Conservation (phyloP, 92 coral and sea anemone species). For the Micromussa lordhowensis region DNA sequence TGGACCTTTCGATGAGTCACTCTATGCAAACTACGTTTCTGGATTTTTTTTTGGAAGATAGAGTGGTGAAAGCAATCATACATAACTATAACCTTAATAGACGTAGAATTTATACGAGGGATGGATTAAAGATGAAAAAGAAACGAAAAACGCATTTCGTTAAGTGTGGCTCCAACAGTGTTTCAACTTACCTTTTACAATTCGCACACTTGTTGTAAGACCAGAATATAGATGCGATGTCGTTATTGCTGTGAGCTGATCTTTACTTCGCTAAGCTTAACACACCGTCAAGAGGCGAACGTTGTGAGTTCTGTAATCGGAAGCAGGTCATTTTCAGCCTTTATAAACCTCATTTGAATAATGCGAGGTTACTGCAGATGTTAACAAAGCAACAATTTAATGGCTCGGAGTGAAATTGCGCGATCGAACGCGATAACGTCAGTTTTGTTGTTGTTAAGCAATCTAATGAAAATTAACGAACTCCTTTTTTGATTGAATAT, state of each 20-base stretch:
- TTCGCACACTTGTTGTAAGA: not conserved
- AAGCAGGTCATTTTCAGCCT: slow-evolving; percentile 9
- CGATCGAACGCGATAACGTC: slow-evolving; percentile 74
- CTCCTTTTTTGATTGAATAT: slow-evolving; percentile 19
- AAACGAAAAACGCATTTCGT: not conserved
- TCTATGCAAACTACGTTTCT: not conserved
- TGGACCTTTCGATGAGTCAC: not conserved
- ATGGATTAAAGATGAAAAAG: not conserved
- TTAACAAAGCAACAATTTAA: slow-evolving; percentile 64
- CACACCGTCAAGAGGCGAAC: slow-evolving; percentile 32
- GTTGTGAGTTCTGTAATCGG: slow-evolving; percentile 11
- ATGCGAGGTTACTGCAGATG: slow-evolving; percentile 82
- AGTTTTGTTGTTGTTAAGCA: slow-evolving; percentile 81
- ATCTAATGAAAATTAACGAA: slow-evolving; percentile 70
- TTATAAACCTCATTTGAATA: slow-evolving; percentile 52
- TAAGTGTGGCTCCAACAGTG: not conserved
- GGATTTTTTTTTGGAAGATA: slow-evolving; percentile 1
- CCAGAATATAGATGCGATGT: not conserved
- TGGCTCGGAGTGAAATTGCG: slow-evolving; percentile 38
- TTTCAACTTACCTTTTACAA: not conserved
- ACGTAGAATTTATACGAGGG: not conserved
- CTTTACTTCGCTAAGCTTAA: slow-evolving; percentile 3
- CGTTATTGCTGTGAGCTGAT: not conserved
- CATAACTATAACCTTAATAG: slow-evolving; percentile 28
- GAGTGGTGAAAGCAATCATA: slow-evolving; percentile 22